Conservation (phyloP, 2,888 invertebrate genomes). For the Microctonus aethiopoides region DNA sequence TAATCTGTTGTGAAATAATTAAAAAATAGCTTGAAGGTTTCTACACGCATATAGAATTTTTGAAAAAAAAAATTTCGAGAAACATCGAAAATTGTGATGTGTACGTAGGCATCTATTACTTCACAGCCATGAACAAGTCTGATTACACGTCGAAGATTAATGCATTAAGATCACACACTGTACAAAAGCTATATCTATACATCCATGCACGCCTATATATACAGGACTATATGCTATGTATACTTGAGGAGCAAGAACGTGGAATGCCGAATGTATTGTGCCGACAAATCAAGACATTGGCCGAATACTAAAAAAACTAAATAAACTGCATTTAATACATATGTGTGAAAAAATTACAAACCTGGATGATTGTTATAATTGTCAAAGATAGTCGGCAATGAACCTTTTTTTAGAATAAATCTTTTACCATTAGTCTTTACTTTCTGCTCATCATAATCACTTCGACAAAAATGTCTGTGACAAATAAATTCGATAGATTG, state of each 20-base stretch:
- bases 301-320: neutral
- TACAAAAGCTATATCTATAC: neutral
- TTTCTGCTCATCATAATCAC: conserved; percentile 79
- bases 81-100: neutral
- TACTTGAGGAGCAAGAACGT: neutral
- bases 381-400: conserved; percentile 79
- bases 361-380: conserved; percentile 61
- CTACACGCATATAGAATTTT: neutral
- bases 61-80: neutral
- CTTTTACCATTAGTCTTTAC: conserved; percentile 77
- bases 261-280: conserved; percentile 4
- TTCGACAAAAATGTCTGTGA: conserved; percentile 79
- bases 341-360: conserved; percentile 31
- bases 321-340: neutral
- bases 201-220: neutral
- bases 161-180: conserved; percentile 13
- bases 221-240: neutral
- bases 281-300: neutral
- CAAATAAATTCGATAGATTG: conserved; percentile 76
- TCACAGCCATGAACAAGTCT: neutral
- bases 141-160: conserved; percentile 9
- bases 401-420: conserved; percentile 77
- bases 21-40: neutral
- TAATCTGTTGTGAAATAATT: no score
- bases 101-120: neutral